Evolutionary conservation across 1,140 invertebrate species (phyloP).

Genomic region (Cydia fagiglandana): DNA sequence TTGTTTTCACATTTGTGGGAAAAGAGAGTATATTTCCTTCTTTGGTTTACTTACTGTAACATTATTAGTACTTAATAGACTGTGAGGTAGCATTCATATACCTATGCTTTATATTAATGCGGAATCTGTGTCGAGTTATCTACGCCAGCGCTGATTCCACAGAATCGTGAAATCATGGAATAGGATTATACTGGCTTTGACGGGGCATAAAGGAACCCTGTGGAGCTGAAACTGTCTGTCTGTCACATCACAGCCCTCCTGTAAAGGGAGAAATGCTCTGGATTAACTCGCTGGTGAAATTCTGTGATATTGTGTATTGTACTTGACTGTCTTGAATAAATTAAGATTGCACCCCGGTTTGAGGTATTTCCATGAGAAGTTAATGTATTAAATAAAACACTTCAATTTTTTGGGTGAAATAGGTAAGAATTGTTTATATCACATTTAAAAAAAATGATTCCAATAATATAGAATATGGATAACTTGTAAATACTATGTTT

Average conservation of each 20-base stretch:
- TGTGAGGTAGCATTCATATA: no score
- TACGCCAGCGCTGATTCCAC: slow-evolving; percentile 10
- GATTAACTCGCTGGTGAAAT: slow-evolving; percentile 12
- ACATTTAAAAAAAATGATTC: no score
- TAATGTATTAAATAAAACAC: neutral
- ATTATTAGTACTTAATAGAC: no score
- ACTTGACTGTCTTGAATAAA: neutral
- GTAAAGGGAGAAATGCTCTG: slow-evolving; percentile 9
- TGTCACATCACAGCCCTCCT: slow-evolving; percentile 25
- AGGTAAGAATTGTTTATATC: neutral
- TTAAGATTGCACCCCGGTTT: slow-evolving; percentile 4
- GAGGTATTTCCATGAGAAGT: neutral
- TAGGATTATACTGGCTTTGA: slow-evolving; percentile 25
- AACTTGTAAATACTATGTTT: no score
- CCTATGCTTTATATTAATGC: neutral
- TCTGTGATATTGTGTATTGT: neutral
- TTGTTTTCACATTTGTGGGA: no score
- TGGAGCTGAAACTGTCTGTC: slow-evolving; percentile 26
- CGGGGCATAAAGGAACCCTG: slow-evolving; percentile 18
- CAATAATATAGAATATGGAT: no score
- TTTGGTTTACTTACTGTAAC: no score
- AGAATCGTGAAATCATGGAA: slow-evolving; percentile 29
- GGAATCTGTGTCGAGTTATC: neutral
- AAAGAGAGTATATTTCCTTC: no score
- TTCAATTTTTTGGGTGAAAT: neutral